Base-by-base conservation (phyloP, 2,113 vertebrate species). In the Dasypus novemcinctus region DNA sequence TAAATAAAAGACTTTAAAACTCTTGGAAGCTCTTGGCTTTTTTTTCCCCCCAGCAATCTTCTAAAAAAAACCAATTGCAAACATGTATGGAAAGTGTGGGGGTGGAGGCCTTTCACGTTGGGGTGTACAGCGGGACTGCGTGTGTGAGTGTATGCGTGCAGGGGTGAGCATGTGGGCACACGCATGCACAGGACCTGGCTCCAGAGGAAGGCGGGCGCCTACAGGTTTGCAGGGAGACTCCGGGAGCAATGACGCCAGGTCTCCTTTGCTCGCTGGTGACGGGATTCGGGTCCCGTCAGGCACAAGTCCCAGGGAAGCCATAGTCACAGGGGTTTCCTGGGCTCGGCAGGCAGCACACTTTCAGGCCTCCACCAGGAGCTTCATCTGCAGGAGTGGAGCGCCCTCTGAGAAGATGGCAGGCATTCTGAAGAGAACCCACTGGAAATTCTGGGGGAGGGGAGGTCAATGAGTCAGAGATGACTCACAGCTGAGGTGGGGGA, bases 1-100 rank as follows among this genome's bases (percentile, higher is more conserved):
- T 85, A 13, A 98, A 98, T 98, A 97, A 97, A 97, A 96, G 94
- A 85, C 76, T 98, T 98, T 97, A 97, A 97, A 98, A 98, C 88
- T 97, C 97, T 92, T 96, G 95, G 97, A 83, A 97, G 93, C 52
- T 93, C 93, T 87, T 81, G 68, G 41, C 90, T 86, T 13, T 96
- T 97, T 84, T 93, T 72, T 79, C 93, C 88, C 95, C 95, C 93
- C 4, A 13, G 33, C 9, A 41, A 17, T 87, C 87, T 52, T 87
- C 63, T 71, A 95, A 95, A 97, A 79, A 95, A 97, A 76, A 95
- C 91, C 91, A 83, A 54, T 96, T 97, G 96, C 97, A 98, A 96
- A 87, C 90, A 91, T 72, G 93, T 36, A 68, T n/a, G 49, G 38
- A n/a, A 41, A 95, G 87, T 21, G 13, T 23, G 52, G 31, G 31